Conservation (phyloP, 2,888 invertebrate species). For the Agonum fuliginosum region DNA sequence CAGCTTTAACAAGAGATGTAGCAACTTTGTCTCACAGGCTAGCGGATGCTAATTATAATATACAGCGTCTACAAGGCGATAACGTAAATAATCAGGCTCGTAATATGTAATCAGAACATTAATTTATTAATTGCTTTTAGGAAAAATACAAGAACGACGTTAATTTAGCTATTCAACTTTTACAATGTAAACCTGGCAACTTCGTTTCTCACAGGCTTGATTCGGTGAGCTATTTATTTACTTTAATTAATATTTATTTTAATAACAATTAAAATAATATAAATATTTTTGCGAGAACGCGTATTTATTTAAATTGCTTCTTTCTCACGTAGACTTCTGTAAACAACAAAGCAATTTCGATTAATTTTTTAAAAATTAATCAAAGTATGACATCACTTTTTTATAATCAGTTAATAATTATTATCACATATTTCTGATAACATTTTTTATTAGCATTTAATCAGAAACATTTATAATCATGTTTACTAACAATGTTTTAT, state of each 20-base stretch:
- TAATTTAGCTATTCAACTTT: slow-evolving; percentile 92
- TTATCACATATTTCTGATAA: no score
- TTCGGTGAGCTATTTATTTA: slow-evolving; percentile 79
- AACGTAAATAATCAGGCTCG: slow-evolving; percentile 79
- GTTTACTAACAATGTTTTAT: no score
- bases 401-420: no score
- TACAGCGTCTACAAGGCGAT: slow-evolving; percentile 88
- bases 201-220: slow-evolving; percentile 94
- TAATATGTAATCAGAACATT: slow-evolving; percentile 54
- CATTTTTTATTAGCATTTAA: no score
- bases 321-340: neutral
- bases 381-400: no score
- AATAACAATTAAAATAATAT: neutral
- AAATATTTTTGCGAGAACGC: no score
- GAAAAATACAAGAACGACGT: slow-evolving; percentile 96
- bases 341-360: neutral
- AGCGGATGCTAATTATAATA: slow-evolving; percentile 89
- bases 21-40: slow-evolving; percentile 88
- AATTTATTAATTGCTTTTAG: slow-evolving; percentile 74
- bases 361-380: neutral
- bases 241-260: neutral
- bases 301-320: neutral
- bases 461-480: no score
- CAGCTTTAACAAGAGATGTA: slow-evolving; percentile 89
- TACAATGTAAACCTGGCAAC: slow-evolving; percentile 96